Conservation (phyloP, 2,113 vertebrate genomes). For the Melospiza melodia region DNA sequence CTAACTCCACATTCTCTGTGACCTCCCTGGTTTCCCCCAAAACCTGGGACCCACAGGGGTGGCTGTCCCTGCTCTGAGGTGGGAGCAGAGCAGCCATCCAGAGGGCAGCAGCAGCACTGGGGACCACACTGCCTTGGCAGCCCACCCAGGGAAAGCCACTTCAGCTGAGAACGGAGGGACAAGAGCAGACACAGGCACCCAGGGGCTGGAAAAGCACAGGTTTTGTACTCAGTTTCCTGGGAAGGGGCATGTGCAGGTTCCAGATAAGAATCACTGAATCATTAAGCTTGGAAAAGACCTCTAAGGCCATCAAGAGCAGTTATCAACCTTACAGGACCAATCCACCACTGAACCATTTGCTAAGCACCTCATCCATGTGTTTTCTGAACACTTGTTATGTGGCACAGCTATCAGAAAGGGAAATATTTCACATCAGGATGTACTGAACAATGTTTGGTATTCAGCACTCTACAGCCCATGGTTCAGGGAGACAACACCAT, state of each 20-base stretch:
- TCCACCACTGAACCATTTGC: not conserved
- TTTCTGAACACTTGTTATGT: not conserved
- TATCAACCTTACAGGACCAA: not conserved
- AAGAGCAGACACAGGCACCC: not conserved
- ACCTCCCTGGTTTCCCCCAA: not conserved
- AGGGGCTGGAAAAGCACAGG: not conserved
- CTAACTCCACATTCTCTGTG: too few relatives aligned
- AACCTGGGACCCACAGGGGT: accelerated
- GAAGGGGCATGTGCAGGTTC: not conserved
- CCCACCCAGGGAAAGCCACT: not conserved
- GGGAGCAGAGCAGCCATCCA: not conserved
- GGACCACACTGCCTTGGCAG: accelerated
- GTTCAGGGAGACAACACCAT: not conserved
- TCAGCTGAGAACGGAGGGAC: not conserved
- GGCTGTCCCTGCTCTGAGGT: not conserved
- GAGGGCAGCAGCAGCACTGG: not conserved
- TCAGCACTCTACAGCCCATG: not conserved
- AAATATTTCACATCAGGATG: not conserved
- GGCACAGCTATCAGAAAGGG: not conserved
- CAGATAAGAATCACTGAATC: not conserved
- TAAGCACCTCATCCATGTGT: accelerated
- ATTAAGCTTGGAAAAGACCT: not conserved
- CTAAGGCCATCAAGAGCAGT: not conserved
- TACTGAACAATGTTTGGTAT: not conserved
- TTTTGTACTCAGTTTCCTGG: accelerated